Conservation (phyloP, 2,113 vertebrate genomes). For the Chaetorhynchus papuensis region DNA sequence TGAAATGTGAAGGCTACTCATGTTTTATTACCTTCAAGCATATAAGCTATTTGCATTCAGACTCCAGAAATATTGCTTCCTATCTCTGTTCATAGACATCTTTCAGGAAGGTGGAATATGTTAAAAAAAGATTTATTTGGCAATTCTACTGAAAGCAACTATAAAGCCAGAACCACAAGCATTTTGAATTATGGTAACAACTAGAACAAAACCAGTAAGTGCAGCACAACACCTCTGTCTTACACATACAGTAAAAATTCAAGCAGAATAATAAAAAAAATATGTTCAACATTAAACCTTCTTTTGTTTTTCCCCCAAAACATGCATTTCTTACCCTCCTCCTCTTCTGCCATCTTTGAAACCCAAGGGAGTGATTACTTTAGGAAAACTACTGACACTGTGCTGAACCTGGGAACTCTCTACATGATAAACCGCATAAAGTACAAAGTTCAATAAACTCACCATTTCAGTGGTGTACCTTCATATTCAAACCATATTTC, state of each 20-base stretch:
- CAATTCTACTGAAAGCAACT: background rate
- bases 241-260: background rate
- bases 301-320: background rate
- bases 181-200: background rate
- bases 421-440: background rate
- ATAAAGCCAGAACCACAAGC: background rate
- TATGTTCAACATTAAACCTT: background rate
- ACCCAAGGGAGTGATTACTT: background rate
- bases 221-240: background rate
- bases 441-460: conserved; percentile 59
- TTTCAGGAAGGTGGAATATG: background rate
- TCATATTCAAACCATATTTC: conserved; percentile 99
- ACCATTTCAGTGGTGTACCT: conserved; percentile 97
- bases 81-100: background rate
- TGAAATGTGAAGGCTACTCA: background rate
- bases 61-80: background rate
- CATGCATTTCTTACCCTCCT: background rate
- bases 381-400: background rate
- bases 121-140: background rate
- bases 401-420: background rate
- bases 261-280: background rate
- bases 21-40: background rate
- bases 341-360: background rate
- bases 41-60: background rate
- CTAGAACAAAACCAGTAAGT: background rate